A percentile compares a stretch with the other conserved stretches of the same genome.
Conservation (phyloP, 2,888 invertebrate species). For the Cinara cedri region DNA sequence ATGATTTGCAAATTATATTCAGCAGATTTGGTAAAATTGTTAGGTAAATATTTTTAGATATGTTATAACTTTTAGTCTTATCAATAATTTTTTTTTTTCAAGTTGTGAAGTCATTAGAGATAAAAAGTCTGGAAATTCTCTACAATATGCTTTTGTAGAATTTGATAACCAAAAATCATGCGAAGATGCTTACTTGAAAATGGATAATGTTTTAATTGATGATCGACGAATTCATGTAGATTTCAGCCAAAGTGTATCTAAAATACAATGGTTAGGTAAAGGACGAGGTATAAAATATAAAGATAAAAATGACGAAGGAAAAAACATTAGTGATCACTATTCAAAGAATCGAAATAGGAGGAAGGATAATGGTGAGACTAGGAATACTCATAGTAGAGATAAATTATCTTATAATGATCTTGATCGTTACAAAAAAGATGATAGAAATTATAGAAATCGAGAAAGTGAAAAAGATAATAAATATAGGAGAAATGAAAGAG, state of each 20-base stretch:
- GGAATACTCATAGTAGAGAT: conserved; percentile 57
- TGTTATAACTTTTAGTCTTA: not conserved
- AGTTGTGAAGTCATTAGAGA: conserved; percentile 97
- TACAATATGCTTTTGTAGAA: conserved; percentile 99
- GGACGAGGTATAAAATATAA: conserved; percentile 76
- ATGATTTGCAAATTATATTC: conserved; percentile 96
- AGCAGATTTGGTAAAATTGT: conserved; percentile 93
- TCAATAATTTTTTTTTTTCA: conserved; percentile 56
- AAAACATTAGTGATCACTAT: conserved; percentile 48
- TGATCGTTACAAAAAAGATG: conserved; percentile 58
- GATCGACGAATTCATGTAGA: conserved; percentile 98
- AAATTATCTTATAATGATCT: conserved; percentile 59
- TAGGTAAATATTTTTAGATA: conserved; percentile 63
- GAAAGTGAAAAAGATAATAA: conserved; percentile 57
- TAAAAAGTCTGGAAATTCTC: conserved; percentile 86
- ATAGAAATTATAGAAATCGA: conserved; percentile 52
- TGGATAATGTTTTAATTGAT: conserved; percentile 99
- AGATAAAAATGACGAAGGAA: conserved; percentile 61
- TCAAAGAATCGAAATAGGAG: conserved; percentile 47
- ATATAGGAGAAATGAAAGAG: conserved; percentile 57
- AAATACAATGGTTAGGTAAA: conserved; percentile 88
- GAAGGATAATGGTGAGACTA: conserved; percentile 51
- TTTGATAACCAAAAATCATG: conserved; percentile 91
- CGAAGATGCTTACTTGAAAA: conserved; percentile 98
- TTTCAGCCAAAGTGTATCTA: conserved; percentile 98